phyloP scores from a whole-genome alignment of 2,113 vertebrate species.

The Stercorarius parasiticus region DNA sequence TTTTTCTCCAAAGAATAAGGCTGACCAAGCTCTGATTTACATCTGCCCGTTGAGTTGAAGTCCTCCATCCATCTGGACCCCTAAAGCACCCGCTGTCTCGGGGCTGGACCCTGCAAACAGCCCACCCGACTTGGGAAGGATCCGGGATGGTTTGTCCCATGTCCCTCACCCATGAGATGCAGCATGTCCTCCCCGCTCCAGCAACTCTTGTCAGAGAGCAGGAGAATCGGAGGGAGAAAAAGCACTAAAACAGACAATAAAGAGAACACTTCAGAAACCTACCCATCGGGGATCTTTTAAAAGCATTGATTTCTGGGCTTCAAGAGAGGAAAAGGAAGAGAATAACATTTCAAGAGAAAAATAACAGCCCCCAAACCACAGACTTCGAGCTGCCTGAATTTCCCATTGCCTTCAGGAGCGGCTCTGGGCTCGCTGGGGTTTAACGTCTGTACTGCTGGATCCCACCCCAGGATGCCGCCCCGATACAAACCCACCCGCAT shows the following conservation, averaged over 20 bases:
- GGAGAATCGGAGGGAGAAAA: neutral
- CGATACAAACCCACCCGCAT: accelerated
- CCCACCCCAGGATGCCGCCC: neutral
- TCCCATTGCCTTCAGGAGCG: neutral
- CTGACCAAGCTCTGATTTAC: neutral
- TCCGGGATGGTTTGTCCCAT: accelerated
- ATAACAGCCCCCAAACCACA: neutral
- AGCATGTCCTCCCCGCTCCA: neutral
- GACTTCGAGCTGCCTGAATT: neutral
- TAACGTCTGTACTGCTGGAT: neutral
- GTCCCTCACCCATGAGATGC: neutral
- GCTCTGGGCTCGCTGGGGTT: neutral
- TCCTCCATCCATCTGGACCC: neutral
- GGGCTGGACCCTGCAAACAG: neutral
- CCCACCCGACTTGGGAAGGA: neutral
- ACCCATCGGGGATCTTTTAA: constrained; percentile 4
- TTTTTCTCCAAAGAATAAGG: neutral
- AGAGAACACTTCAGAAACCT: constrained; percentile 12
- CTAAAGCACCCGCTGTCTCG: accelerated
- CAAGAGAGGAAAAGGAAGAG: constrained; percentile 26
- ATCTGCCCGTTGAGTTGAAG: neutral
- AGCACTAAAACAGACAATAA: constrained; percentile 11
- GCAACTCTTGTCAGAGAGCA: neutral
- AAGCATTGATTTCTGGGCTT: constrained; percentile 46
- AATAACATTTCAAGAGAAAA: constrained; percentile 13